These are phyloP conservation scores for Pelobates cultripes DNA, from an alignment of 2,797 vertebrate genomes.

Conservation along the genomic window DNA sequence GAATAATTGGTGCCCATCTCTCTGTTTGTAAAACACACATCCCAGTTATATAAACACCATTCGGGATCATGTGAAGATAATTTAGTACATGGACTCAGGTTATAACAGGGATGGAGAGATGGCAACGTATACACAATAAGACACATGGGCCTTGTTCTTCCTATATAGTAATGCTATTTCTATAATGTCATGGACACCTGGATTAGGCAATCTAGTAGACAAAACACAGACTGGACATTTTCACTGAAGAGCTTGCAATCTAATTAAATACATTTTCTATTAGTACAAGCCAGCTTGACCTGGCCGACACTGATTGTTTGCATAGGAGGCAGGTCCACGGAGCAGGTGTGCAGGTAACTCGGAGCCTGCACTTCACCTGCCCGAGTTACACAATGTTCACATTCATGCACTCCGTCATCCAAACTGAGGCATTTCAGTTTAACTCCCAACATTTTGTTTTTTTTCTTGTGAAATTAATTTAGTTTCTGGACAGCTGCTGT, in stretches of 20 bases:
- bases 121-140: no score
- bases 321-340: background rate
- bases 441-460: background rate
- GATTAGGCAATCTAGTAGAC: no score
- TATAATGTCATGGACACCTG: no score
- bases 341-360: slow-evolving; percentile 24
- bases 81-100: no score
- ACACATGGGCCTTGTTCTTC: no score
- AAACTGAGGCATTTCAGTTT: background rate
- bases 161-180: no score
- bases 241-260: slow-evolving; percentile 13
- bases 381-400: slow-evolving; percentile 30
- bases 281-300: slow-evolving; percentile 7
- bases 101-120: no score
- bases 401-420: slow-evolving; percentile 36
- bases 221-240: no score
- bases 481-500: slow-evolving; percentile 22
- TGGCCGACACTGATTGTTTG: background rate
- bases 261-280: slow-evolving; percentile 15
- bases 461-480: slow-evolving; percentile 10
- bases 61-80: no score
- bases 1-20: no score
- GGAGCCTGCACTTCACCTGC: background rate
- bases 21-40: no score
- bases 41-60: no score